Base-by-base conservation (phyloP, 2,888 invertebrate species). In the Drosophila antonietae region DNA sequence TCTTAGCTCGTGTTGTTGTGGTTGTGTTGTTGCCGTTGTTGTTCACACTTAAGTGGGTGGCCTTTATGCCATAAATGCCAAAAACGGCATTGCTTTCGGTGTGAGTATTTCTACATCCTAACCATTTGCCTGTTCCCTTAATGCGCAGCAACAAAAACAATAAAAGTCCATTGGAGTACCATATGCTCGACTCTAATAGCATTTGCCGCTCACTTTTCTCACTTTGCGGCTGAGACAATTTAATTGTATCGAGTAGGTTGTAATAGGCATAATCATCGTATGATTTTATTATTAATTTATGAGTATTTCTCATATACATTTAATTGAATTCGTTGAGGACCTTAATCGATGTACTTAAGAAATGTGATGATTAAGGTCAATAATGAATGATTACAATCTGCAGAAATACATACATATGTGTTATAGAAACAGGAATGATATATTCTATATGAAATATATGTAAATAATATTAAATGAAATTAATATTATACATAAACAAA, bases 31-130 rank as follows among this genome's bases (percentile, higher is more conserved):
- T 53, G 18, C n/a, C 52, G 4, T 51, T 55, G 49, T 44, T 80
- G 77, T 81, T 88, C 75, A 68, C 86, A 87, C 86, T 86, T 86
- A 86, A 86, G 86, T 89, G 89, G 88, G 84, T 84, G 84, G 79
- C 87, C 83, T 75, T 74, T 76, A 70, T 67, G 39, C 63, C 69
- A 53, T 74, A 69, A 68, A 68, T 68, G 84, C 68, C 77, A 63
- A 46, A 73, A 80, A 83, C 78, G 68, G 57, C 73, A 66, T 59
- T 23, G 15, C 52, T 72, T 75, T 82, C 77, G 83, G 86, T 72
- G 85, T 23, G 39, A n/a, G 53, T 6, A 15, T 8, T 39, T 7
- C 9, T 28, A 10, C 35, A 20, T 12, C 37, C 49, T 49, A 23
- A 15, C 20, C 37, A 20, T 52, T 39, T 39, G 23, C 53, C 41